Conservation (phyloP, 2,888 invertebrate genomes). For the Pachydiplax longipennis region DNA sequence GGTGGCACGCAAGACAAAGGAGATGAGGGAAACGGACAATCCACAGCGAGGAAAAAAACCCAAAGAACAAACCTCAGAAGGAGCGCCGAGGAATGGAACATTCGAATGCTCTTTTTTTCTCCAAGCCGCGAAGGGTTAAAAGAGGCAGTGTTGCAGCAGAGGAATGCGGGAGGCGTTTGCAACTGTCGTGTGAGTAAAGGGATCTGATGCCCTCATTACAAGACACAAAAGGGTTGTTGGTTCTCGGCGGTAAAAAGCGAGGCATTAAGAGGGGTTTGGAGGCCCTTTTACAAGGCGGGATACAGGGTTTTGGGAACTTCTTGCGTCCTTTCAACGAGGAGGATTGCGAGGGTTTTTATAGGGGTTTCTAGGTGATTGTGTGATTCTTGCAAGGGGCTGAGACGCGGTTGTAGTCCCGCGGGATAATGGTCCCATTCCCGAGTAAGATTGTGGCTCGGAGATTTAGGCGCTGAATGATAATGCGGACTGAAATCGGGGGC, state of each 20-base stretch:
- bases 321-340: neutral
- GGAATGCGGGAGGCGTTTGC: neutral
- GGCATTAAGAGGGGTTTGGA: neutral
- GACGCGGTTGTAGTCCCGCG: neutral
- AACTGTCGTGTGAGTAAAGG: neutral
- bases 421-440: too few relatives aligned
- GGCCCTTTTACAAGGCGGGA: neutral
- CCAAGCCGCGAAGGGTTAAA: neutral
- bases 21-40: neutral
- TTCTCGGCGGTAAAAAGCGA: neutral
- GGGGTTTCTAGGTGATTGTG: neutral
- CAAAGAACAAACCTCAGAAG: neutral
- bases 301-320: neutral
- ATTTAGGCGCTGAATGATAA: too few relatives aligned
- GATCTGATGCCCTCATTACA: constrained; percentile 28
- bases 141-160: neutral
- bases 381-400: neutral
- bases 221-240: neutral
- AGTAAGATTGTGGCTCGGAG: too few relatives aligned
- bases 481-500: too few relatives aligned
- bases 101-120: neutral
- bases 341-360: neutral
- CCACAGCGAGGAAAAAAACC: neutral
- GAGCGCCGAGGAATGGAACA: neutral
- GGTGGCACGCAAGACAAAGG: neutral